Percentiles rank a stretch among this genome's conserved stretches.
Evolutionary conservation across 2,888 invertebrate genomes (phyloP).

Genomic region (Drosophila fulvimacula): DNA sequence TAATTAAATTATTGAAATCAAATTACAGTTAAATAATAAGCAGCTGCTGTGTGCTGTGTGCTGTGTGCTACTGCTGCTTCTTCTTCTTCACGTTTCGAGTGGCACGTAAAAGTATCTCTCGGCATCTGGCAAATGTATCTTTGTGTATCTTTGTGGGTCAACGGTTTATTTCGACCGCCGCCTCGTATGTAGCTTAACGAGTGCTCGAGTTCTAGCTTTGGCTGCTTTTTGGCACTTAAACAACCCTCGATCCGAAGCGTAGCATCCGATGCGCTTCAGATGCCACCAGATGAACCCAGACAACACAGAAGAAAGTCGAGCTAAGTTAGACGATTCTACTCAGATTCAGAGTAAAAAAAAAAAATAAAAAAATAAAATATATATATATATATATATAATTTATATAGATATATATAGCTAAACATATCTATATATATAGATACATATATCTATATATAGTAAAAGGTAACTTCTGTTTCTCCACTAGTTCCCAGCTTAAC

Average conservation of each 20-base stretch:
- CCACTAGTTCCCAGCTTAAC: not conserved
- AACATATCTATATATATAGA: no score
- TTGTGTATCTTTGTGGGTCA: conserved; percentile 34
- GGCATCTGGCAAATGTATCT: conserved; percentile 17
- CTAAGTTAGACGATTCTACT: not conserved
- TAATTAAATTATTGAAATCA: conserved; percentile 80
- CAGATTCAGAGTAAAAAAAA: no score
- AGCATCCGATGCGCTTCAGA: conserved; percentile 17
- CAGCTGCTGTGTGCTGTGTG: not conserved
- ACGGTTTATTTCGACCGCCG: conserved; percentile 11
- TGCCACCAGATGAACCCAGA: conserved; percentile 25
- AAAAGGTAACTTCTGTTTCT: not conserved
- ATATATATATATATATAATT: no score
- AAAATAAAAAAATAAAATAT: no score
- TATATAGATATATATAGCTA: no score
- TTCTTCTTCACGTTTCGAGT: conserved; percentile 19
- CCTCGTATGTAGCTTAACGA: conserved; percentile 11
- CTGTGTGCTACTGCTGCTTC: not conserved
- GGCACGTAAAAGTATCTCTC: conserved; percentile 35
- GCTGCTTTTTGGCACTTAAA: conserved; percentile 24
- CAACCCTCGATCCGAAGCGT: conserved; percentile 27
- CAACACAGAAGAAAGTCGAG: not conserved
- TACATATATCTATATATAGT: not conserved
- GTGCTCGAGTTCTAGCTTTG: conserved; percentile 6
- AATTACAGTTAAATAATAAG: conserved; percentile 73